These are phyloP conservation scores for Ammodytes marinus DNA, from an alignment of 2,113 vertebrate genomes.

Conservation along the genomic window DNA sequence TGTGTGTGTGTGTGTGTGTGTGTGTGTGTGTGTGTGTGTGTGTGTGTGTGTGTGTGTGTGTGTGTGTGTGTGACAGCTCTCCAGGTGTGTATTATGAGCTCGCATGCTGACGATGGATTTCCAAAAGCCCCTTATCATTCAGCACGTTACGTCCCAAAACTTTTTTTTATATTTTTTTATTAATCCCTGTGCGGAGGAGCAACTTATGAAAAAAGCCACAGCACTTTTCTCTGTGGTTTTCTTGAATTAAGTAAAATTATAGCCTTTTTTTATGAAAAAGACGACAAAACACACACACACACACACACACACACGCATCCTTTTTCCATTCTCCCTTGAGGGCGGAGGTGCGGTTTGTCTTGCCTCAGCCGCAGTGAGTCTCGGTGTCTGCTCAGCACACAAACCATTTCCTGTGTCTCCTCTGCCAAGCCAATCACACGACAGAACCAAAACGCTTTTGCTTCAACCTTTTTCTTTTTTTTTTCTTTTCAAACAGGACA, in stretches of 20 bases:
- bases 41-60: background rate
- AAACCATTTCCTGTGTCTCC: conserved; percentile 83
- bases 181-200: conserved; percentile 34
- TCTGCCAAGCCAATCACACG: conserved; percentile 67
- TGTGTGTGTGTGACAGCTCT: background rate
- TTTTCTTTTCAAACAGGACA: conserved; percentile 42
- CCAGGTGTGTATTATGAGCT: conserved; percentile 44
- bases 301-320: conserved; percentile 24
- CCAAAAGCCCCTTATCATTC: conserved; percentile 46
- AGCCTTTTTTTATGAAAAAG: conserved; percentile 44
- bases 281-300: conserved; percentile 53
- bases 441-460: conserved; percentile 54
- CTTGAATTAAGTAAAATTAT: conserved; percentile 61
- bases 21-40: conserved; percentile 1
- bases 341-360: conserved; percentile 78
- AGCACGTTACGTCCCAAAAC: conserved; percentile 26
- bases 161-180: conserved; percentile 45
- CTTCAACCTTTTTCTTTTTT: conserved; percentile 31
- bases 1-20: conserved; percentile 10
- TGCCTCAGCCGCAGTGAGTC: conserved; percentile 74
- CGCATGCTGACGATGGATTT: conserved; percentile 38
- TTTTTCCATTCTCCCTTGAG: conserved; percentile 69
- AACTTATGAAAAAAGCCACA: conserved; percentile 42
- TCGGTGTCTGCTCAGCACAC: conserved; percentile 76
- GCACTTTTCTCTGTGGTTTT: conserved; percentile 39